Conservation (phyloP, 2,797 vertebrate genomes). For the Helarctos malayanus region DNA sequence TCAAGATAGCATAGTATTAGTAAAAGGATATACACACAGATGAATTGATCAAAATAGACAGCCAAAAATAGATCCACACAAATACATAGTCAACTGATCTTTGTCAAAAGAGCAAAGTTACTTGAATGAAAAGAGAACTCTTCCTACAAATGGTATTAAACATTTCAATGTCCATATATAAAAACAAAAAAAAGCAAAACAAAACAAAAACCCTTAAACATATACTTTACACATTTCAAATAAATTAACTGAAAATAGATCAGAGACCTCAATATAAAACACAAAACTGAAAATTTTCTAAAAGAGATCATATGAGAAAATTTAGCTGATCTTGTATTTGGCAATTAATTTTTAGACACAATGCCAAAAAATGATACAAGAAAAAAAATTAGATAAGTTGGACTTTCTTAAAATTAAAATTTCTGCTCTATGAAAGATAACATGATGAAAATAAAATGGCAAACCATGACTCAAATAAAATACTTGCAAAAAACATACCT, state of each 20-base stretch:
- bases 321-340: not conserved
- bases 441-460: not conserved
- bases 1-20: not conserved
- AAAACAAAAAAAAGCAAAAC: not conserved
- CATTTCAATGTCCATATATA: fast-evolving
- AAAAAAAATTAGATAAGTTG: not conserved
- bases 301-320: not conserved
- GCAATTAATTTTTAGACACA: not conserved
- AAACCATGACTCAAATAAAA: not conserved
- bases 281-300: not conserved
- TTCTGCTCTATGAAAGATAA: not conserved
- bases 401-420: not conserved
- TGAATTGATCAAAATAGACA: not conserved
- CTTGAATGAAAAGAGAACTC: not conserved
- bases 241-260: not conserved
- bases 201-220: not conserved
- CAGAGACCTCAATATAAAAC: not conserved
- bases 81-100: not conserved
- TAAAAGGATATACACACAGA: not conserved
- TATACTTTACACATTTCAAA: not conserved
- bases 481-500: not conserved
- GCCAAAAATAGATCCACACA: not conserved
- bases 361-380: not conserved
- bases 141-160: not conserved
- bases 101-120: not conserved